A percentile compares a stretch with the other conserved stretches of the same genome.
These are phyloP conservation scores for Mayetiola destructor DNA, from an alignment of 2,888 invertebrate genomes.

Conservation along the genomic window DNA sequence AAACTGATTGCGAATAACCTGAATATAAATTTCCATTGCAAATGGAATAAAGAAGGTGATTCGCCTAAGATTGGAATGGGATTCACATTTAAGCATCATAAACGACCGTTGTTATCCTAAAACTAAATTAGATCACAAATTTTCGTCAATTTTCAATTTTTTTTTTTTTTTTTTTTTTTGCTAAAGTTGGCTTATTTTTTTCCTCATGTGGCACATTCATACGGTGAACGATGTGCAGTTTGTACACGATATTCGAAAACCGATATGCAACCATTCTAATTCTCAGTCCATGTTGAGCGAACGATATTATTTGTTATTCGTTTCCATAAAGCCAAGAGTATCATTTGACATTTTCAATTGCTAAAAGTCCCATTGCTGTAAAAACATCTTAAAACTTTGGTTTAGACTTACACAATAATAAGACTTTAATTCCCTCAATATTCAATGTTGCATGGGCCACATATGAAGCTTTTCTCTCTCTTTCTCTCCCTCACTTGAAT, in stretches of 20 bases:
- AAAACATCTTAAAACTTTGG: no score
- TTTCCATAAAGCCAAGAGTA: conserved; percentile 7
- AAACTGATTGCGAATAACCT: conserved; percentile 6
- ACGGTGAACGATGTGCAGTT: no score
- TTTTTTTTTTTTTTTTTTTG: background rate
- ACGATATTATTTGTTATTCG: conserved; percentile 3
- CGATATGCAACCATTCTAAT: no score
- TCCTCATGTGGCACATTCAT: background rate
- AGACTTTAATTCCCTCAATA: conserved; percentile 12
- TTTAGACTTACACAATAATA: background rate
- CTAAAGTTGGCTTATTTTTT: background rate
- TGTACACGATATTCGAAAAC: no score
- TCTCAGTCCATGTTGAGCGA: no score
- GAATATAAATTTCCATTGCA: no score
- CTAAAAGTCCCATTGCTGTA: conserved; percentile 7
- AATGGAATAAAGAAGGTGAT: no score
- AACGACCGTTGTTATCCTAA: background rate
- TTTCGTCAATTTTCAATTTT: background rate
- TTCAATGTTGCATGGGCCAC: no score
- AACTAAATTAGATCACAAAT: conserved; percentile 5
- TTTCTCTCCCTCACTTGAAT: no score
- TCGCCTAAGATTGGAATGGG: background rate
- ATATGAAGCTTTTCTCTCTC: no score
- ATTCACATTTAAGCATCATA: conserved; percentile 11
- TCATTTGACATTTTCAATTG: conserved; percentile 6